Conservation (phyloP, 2,113 vertebrate genomes). For the Trichomycterus rosablanca region DNA sequence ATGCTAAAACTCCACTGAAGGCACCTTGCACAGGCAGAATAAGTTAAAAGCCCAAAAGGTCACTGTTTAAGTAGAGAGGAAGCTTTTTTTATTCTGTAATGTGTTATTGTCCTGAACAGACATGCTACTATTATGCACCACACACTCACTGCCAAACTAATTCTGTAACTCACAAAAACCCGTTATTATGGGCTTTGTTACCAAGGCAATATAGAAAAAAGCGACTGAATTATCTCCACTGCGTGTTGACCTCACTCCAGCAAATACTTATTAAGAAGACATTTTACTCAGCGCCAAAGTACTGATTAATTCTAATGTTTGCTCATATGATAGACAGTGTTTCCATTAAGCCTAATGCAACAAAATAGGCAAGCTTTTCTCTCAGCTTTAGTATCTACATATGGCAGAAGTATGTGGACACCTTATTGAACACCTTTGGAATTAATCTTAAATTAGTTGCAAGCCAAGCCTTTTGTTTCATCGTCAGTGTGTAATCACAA, state of each 20-base stretch:
- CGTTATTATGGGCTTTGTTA: constrained; percentile 44
- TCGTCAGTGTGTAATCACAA: no score
- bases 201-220: constrained; percentile 38
- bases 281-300: constrained; percentile 1
- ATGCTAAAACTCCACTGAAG: no score
- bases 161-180: constrained; percentile 30
- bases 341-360: neutral
- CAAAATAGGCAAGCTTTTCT: neutral
- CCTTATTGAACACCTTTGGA: no score
- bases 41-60: neutral
- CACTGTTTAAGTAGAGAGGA: neutral
- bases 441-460: no score
- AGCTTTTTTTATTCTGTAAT: neutral
- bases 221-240: constrained; percentile 8
- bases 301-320: neutral
- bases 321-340: neutral
- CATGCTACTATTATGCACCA: constrained; percentile 12
- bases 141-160: constrained; percentile 23
- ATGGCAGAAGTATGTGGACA: no score
- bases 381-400: neutral
- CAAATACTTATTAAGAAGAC: constrained; percentile 18
- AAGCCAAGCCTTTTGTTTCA: no score
- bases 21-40: no score
- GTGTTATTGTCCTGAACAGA: constrained; percentile 18
- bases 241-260: constrained; percentile 27